A percentile compares a stretch with the other conserved stretches of the same genome.
phyloP scores from a whole-genome alignment of 2,888 invertebrate species.

The Norana najaformis region DNA sequence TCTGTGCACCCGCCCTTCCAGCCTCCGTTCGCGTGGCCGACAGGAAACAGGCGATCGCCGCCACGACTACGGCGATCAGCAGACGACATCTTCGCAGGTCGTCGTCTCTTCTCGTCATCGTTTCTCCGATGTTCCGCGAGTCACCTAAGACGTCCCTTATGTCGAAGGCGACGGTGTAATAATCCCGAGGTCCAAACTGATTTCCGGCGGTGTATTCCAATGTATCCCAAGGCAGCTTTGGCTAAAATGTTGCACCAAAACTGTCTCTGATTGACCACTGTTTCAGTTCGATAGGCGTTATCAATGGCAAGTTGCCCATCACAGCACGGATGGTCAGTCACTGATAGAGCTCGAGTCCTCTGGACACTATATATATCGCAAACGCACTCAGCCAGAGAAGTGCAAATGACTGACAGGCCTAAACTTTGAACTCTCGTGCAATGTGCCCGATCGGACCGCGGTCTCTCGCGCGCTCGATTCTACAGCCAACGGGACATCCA shows the following conservation, averaged over 20 bases:
- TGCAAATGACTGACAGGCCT: not conserved
- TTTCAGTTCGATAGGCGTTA: not conserved
- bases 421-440: not conserved
- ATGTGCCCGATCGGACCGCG: not conserved
- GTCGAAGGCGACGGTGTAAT: not conserved
- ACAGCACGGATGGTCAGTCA: not conserved
- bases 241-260: not conserved
- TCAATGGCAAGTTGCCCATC: conserved; percentile 1
- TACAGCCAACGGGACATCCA: not conserved
- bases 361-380: not conserved
- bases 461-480: not conserved
- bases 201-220: not conserved
- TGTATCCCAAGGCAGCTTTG: not conserved
- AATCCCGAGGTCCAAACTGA: not conserved
- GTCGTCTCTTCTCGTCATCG: not conserved
- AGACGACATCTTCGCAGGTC: not conserved
- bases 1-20: not conserved
- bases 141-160: not conserved
- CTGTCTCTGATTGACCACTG: not conserved
- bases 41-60: not conserved
- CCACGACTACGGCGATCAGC: not conserved
- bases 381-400: conserved; percentile 13
- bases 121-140: not conserved
- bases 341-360: not conserved
- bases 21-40: not conserved